These are phyloP conservation scores for Brachypalpus laphriformis DNA, from an alignment of 2,888 invertebrate genomes.

Conservation along the genomic window DNA sequence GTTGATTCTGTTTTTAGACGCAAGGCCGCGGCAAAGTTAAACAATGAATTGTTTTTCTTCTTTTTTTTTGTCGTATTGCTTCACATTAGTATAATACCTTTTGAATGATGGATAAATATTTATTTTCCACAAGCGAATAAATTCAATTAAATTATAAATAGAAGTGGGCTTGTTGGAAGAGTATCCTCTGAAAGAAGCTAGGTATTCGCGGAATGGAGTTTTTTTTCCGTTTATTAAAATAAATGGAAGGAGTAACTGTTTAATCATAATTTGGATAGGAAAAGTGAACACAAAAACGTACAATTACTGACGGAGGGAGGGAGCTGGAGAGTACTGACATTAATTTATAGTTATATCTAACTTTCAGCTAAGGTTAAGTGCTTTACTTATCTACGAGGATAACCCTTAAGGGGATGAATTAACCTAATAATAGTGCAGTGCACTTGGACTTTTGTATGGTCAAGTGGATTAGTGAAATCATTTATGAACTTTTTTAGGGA, in stretches of 20 bases:
- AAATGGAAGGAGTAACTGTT: neutral
- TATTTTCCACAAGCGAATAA: constrained; percentile 39
- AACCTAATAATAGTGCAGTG: neutral
- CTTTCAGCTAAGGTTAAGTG: neutral
- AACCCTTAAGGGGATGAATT: neutral
- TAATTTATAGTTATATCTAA: constrained; percentile 7
- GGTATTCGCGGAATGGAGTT: neutral
- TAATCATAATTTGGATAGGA: constrained; percentile 24
- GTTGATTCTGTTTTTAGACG: constrained; percentile 62
- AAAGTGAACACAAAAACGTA: neutral
- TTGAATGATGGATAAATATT: constrained; percentile 45
- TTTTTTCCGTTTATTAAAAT: neutral
- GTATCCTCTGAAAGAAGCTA: neutral
- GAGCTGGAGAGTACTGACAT: constrained; percentile 12
- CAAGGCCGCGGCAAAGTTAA: constrained; percentile 52
- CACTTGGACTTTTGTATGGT: neutral
- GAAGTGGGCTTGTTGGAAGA: neutral
- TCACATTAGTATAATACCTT: constrained; percentile 8
- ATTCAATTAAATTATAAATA: constrained; percentile 50
- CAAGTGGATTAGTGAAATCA: neutral
- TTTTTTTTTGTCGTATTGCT: constrained; percentile 1
- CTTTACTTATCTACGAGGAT: neutral
- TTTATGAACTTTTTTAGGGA: neutral
- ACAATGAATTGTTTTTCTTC: constrained; percentile 28
- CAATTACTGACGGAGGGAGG: neutral